Evolutionary conservation across 2,113 vertebrate genomes (phyloP).

Genomic region (Dicentrarchus labrax): DNA sequence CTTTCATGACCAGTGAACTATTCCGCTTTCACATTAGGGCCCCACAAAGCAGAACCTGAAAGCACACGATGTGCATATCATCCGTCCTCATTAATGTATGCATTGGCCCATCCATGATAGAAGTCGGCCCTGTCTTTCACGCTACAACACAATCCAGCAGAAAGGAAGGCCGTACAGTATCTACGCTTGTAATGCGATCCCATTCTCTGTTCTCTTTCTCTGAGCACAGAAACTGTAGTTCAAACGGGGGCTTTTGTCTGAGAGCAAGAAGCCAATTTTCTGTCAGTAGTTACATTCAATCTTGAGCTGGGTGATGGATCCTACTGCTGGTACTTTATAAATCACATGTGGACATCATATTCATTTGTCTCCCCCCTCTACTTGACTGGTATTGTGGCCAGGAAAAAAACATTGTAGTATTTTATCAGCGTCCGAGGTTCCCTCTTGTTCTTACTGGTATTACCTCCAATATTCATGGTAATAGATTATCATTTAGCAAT

Average conservation of each 20-base stretch:
- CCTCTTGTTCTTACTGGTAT: too few species aligned
- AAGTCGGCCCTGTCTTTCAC: constrained; percentile 36
- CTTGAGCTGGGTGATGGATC: constrained; percentile 14
- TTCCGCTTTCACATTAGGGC: constrained; percentile 66
- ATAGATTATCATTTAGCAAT: too few species aligned
- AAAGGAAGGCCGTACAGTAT: constrained; percentile 22
- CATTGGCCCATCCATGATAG: constrained; percentile 46
- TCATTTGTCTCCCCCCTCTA: constrained; percentile 17
- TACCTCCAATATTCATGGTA: too few species aligned
- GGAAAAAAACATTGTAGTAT: background rate
- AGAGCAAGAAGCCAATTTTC: constrained; percentile 5
- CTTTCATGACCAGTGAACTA: constrained; percentile 71
- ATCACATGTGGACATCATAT: constrained; percentile 17
- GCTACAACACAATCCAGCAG: constrained; percentile 23
- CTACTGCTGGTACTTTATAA: constrained; percentile 19
- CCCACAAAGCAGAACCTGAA: constrained; percentile 58
- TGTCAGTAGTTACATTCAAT: constrained; percentile 3
- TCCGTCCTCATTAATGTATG: constrained; percentile 75
- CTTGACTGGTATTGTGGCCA: background rate
- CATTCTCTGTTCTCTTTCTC: constrained; percentile 27
- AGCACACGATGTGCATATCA: constrained; percentile 67
- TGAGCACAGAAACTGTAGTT: constrained; percentile 3
- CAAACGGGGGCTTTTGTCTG: constrained; percentile 24
- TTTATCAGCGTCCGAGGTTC: background rate
- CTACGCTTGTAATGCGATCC: constrained; percentile 38